These are phyloP conservation scores for Thryonomys swinderianus DNA, from an alignment of 2,113 vertebrate genomes.

Conservation along the genomic window DNA sequence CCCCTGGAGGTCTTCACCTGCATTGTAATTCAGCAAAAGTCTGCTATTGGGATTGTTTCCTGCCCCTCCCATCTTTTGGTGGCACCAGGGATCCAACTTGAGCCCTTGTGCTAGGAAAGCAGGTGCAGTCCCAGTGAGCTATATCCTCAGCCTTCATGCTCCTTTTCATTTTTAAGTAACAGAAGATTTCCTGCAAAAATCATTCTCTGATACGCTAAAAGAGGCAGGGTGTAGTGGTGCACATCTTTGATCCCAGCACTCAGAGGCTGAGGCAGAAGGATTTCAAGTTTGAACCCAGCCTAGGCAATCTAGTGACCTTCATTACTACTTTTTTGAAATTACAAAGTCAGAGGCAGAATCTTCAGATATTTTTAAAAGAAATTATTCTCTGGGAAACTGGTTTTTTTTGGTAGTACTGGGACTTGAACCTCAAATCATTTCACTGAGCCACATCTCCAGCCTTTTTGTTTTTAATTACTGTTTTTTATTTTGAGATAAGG, in stretches of 20 bases:
- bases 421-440: background rate
- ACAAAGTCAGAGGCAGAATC: background rate
- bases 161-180: constrained; percentile 60
- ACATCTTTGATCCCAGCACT: background rate
- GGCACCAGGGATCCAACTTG: too few species aligned
- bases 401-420: background rate
- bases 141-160: background rate
- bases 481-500: background rate
- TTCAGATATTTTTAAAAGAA: background rate
- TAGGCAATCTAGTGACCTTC: background rate
- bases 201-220: constrained; percentile 29
- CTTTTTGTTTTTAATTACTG: background rate
- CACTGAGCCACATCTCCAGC: background rate
- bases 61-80: constrained; percentile 15
- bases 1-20: constrained; percentile 22
- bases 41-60: constrained; percentile 46
- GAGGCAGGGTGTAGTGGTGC: background rate
- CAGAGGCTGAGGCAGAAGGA: background rate
- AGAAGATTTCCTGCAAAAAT: constrained; percentile 46
- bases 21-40: constrained; percentile 8
- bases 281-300: background rate
- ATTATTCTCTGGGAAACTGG: background rate
- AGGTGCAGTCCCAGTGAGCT: too few species aligned
- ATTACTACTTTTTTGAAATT: background rate
- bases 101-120: too few species aligned